These are phyloP conservation scores for Sycophila texana DNA, from an alignment of 2,888 invertebrate genomes.

Conservation along the genomic window DNA sequence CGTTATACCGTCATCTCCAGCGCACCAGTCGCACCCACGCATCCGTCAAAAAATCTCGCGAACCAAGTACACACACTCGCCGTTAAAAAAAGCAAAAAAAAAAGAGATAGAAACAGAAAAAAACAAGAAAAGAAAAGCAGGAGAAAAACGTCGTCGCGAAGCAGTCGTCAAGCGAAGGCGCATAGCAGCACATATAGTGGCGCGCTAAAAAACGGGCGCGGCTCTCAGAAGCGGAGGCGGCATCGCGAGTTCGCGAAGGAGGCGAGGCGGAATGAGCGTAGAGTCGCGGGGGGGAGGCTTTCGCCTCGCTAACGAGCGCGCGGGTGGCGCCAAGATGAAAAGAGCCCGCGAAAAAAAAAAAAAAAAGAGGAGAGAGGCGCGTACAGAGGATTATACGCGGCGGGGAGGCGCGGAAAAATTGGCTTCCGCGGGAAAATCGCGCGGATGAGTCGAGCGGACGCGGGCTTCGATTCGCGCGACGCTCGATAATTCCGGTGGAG, in stretches of 20 bases:
- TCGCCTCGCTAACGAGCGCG: conserved; percentile 20
- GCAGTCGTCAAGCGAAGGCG: neutral
- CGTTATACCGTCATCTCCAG: too few species aligned
- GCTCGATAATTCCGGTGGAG: neutral
- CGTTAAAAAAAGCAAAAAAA: too few species aligned
- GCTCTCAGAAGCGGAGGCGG: neutral
- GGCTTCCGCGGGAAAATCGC: neutral
- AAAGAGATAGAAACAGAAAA: too few species aligned
- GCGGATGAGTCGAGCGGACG: neutral
- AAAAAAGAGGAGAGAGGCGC: neutral
- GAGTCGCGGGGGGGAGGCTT: neutral
- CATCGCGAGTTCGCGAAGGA: neutral
- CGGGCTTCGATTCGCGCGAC: neutral
- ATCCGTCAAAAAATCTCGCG: too few species aligned
- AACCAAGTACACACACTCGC: too few species aligned
- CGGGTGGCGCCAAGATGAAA: conserved; percentile 18
- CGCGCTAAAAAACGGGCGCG: neutral
- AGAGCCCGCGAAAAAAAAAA: neutral
- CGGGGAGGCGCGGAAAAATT: neutral
- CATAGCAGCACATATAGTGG: neutral
- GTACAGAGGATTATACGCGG: neutral
- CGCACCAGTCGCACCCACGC: too few species aligned
- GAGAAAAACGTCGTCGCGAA: neutral
- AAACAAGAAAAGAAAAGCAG: too few species aligned
- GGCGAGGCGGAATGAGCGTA: neutral